Percentiles rank a stretch among this genome's conserved stretches.
These are phyloP conservation scores for Sabellastarte sp. DNA, from an alignment of 2,888 invertebrate genomes.

Conservation along the genomic window DNA sequence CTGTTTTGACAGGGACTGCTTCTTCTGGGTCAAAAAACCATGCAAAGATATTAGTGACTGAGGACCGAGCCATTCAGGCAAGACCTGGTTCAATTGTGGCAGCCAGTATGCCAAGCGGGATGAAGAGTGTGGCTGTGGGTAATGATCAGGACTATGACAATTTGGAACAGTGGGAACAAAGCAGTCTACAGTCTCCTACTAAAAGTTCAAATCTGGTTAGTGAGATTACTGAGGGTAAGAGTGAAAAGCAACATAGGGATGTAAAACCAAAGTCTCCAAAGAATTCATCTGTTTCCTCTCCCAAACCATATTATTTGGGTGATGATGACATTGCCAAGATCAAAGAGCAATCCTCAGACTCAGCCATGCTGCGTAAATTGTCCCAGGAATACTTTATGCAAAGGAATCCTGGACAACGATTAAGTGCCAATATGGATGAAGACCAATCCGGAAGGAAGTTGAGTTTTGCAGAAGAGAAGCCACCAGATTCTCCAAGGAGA, in stretches of 20 bases:
- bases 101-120: neutral
- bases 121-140: neutral
- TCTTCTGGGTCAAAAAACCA: neutral
- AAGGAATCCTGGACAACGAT: neutral
- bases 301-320: no score
- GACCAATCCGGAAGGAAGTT: neutral
- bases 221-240: no score
- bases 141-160: neutral
- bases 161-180: neutral
- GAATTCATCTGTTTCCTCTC: neutral
- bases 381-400: conserved; percentile 1
- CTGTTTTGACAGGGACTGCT: no score
- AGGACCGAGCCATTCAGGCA: neutral
- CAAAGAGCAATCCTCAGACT: neutral
- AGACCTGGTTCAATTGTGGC: neutral
- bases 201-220: neutral
- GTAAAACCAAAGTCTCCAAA: no score
- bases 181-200: neutral
- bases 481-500: neutral
- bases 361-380: neutral
- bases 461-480: neutral
- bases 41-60: neutral
- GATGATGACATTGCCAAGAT: conserved; percentile 1
- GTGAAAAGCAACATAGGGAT: no score
- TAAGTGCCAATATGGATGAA: neutral